phyloP scores from a whole-genome alignment of 2,113 vertebrate species.

The Perca flavescens region DNA sequence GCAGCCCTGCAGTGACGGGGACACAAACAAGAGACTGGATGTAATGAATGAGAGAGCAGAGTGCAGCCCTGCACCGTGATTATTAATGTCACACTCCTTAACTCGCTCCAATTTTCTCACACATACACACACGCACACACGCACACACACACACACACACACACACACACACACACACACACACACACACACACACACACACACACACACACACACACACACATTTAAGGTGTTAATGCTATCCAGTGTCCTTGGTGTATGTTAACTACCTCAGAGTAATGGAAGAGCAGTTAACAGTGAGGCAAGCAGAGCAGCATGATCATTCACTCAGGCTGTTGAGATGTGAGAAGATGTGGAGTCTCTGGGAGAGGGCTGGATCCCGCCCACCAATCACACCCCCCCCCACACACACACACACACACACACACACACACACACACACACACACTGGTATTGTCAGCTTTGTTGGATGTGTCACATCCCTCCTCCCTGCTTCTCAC shows the following conservation, averaged over 20 bases:
- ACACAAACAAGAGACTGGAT: too few relatives aligned
- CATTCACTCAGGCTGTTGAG: neutral
- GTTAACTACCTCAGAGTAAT: slow-evolving; percentile 2
- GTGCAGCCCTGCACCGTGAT: too few relatives aligned
- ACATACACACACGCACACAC: neutral
- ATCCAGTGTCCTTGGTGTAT: slow-evolving; percentile 11
- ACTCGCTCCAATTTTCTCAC: neutral
- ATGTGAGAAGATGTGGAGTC: slow-evolving; percentile 3
- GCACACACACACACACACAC: neutral
- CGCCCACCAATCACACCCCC: neutral
- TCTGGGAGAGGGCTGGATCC: neutral
- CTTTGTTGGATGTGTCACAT: slow-evolving; percentile 28
- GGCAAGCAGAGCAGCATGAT: neutral
- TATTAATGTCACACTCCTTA: too few relatives aligned
- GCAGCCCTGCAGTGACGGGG: too few relatives aligned
- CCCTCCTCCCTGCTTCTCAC: slow-evolving; percentile 6
- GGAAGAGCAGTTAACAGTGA: slow-evolving; percentile 11
- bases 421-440: slow-evolving; percentile 3
- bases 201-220: neutral
- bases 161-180: neutral
- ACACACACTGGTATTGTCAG: slow-evolving; percentile 34
- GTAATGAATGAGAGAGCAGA: too few relatives aligned
- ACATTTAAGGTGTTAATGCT: slow-evolving; percentile 2
- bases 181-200: neutral
- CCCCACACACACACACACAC: neutral